phyloP scores from a whole-genome alignment of 2,888 invertebrate genomes.

The Trissolcus japonicus region DNA sequence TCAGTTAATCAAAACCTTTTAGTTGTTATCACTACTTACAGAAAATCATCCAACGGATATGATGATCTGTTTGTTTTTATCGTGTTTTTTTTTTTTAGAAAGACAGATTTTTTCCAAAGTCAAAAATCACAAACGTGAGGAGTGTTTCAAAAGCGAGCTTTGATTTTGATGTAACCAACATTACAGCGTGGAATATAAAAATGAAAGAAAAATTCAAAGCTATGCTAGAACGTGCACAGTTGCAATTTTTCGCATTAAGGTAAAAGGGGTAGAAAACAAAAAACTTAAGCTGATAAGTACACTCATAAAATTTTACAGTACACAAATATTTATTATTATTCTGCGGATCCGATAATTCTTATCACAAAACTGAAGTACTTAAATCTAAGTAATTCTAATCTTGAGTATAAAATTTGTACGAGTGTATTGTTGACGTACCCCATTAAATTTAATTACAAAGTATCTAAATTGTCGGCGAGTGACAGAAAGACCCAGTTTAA shows the following conservation, averaged over 20 bases:
- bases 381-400: too few species aligned
- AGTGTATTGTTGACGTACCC: constrained; percentile 57
- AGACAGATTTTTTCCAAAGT: too few species aligned
- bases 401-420: too few species aligned
- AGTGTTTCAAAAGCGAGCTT: constrained; percentile 20
- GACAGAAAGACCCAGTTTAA: constrained; percentile 45
- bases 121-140: constrained; percentile 31
- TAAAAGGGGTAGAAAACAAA: background rate
- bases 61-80: too few species aligned
- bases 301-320: too few species aligned
- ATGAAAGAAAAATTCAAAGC: background rate
- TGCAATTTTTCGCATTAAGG: background rate
- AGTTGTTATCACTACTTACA: too few species aligned
- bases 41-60: too few species aligned
- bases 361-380: too few species aligned
- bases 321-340: too few species aligned
- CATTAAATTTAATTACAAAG: constrained; percentile 66
- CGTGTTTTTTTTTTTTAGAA: too few species aligned
- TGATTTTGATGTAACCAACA: constrained; percentile 41
- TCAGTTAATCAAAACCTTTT: too few species aligned
- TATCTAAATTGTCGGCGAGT: constrained; percentile 64
- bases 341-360: too few species aligned
- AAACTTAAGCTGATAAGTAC: constrained; percentile 41
- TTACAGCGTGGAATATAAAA: constrained; percentile 12
- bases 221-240: background rate